These are phyloP conservation scores for Anthophora plumipes DNA, from an alignment of 2,888 invertebrate genomes.

Conservation along the genomic window DNA sequence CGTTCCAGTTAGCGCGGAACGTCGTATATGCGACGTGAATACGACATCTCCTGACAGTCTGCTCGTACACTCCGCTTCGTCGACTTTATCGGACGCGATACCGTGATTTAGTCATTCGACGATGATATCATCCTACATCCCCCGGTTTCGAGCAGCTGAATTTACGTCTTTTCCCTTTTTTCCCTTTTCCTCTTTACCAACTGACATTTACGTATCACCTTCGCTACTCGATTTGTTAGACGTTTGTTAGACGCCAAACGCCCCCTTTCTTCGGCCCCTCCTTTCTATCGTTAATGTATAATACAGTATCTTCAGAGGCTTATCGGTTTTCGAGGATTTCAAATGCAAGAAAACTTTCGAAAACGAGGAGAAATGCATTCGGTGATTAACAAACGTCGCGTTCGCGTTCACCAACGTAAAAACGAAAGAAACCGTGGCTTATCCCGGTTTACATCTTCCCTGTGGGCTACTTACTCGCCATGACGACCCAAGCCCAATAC, in stretches of 20 bases:
- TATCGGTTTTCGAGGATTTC: too few species aligned
- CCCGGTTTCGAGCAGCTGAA: conserved; percentile 45
- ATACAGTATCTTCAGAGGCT: too few species aligned
- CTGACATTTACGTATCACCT: conserved; percentile 12
- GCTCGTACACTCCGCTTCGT: conserved; percentile 67
- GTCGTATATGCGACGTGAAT: conserved; percentile 68
- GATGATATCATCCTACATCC: conserved; percentile 59
- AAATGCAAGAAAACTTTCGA: too few species aligned
- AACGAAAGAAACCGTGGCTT: conserved; percentile 82
- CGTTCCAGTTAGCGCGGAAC: conserved; percentile 68
- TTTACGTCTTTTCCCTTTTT: conserved; percentile 20
- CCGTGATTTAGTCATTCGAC: conserved; percentile 52
- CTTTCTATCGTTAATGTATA: too few species aligned
- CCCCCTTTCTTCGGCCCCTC: too few species aligned
- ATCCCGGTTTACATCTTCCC: conserved; percentile 80
- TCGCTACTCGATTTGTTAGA: conserved; percentile 13
- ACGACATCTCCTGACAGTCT: conserved; percentile 71
- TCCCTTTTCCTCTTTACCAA: conserved; percentile 16
- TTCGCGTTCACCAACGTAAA: conserved; percentile 78
- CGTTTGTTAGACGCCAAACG: too few species aligned
- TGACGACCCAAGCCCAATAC: conserved; percentile 55
- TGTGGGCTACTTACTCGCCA: conserved; percentile 68
- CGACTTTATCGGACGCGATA: conserved; percentile 70
- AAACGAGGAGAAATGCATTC: conserved; percentile 70
- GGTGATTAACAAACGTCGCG: conserved; percentile 79